A percentile compares a stretch with the other conserved stretches of the same genome.
Conservation (phyloP, 2,113 vertebrate species). For the Chascanopsetta lugubris region DNA sequence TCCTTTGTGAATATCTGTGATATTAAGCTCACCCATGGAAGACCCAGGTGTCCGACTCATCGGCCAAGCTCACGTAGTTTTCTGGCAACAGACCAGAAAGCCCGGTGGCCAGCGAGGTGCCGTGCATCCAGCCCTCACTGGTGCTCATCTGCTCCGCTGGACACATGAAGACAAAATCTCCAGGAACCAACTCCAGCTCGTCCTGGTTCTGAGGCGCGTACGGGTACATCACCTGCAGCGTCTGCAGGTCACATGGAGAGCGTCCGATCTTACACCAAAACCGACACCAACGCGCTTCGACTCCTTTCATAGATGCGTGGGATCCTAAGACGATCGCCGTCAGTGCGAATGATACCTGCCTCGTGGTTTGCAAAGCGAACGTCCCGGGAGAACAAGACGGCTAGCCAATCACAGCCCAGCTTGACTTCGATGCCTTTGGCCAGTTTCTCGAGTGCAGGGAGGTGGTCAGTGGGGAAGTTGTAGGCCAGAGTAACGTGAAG, state of each 20-base stretch:
- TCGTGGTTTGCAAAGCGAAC: slow-evolving; percentile 94
- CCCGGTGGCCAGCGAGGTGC: slow-evolving; percentile 88
- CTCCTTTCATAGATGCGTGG: neutral
- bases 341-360: slow-evolving; percentile 70
- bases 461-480: slow-evolving; percentile 91
- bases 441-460: slow-evolving; percentile 90
- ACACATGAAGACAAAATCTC: slow-evolving; percentile 96
- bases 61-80: slow-evolving; percentile 91
- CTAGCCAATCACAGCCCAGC: slow-evolving; percentile 91
- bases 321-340: neutral
- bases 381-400: slow-evolving; percentile 91
- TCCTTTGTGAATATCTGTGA: neutral
- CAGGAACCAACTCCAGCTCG: slow-evolving; percentile 90
- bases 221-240: slow-evolving; percentile 92
- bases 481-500: slow-evolving; percentile 95
- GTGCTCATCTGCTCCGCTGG: slow-evolving; percentile 89
- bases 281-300: neutral
- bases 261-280: too few relatives aligned
- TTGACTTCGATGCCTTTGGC: slow-evolving; percentile 88
- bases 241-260: slow-evolving; percentile 74
- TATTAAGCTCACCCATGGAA: slow-evolving; percentile 87
- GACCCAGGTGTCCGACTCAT: slow-evolving; percentile 94
- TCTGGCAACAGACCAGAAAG: slow-evolving; percentile 93
- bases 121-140: slow-evolving; percentile 95
- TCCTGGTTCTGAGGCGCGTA: slow-evolving; percentile 94